Percentiles rank a stretch among this genome's conserved stretches.
Evolutionary conservation across 2,888 invertebrate genomes (phyloP).

Genomic region (Hemistola chrysoprasaria): DNA sequence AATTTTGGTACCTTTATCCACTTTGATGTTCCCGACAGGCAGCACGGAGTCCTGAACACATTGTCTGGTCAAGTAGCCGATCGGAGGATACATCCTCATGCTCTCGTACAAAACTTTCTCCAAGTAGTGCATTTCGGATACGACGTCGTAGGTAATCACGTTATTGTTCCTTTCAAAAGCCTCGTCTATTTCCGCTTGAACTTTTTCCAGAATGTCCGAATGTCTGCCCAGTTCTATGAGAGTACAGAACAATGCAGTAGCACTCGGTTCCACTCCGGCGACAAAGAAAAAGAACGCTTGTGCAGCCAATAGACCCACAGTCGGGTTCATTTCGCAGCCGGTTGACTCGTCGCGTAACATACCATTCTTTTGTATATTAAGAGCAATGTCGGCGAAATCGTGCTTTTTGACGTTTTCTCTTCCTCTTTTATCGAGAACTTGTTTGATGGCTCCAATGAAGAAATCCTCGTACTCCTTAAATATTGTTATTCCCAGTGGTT

Average conservation of each 20-base stretch:
- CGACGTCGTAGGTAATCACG: conserved; percentile 19
- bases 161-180: conserved; percentile 20
- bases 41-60: conserved; percentile 47
- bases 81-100: conserved; percentile 52
- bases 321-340: conserved; percentile 49
- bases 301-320: conserved; percentile 54
- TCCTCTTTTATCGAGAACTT: conserved; percentile 48
- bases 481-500: conserved; percentile 40
- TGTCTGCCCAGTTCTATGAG: conserved; percentile 54
- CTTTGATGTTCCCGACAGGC: conserved; percentile 53
- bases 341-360: conserved; percentile 44
- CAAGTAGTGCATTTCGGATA: conserved; percentile 23
- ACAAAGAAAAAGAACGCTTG: conserved; percentile 62
- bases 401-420: conserved; percentile 44
- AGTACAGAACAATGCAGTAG: conserved; percentile 47
- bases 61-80: conserved; percentile 44
- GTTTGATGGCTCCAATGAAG: conserved; percentile 55
- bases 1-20: conserved; percentile 54
- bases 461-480: conserved; percentile 48
- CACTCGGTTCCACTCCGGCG: conserved; percentile 65
- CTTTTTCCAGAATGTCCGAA: conserved; percentile 45
- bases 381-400: conserved; percentile 58
- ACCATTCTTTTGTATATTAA: conserved; percentile 52
- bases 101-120: conserved; percentile 41
- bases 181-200: conserved; percentile 59